Evolutionary conservation across 2,113 vertebrate genomes (phyloP).

Genomic region (Rhabdornis inornatus): DNA sequence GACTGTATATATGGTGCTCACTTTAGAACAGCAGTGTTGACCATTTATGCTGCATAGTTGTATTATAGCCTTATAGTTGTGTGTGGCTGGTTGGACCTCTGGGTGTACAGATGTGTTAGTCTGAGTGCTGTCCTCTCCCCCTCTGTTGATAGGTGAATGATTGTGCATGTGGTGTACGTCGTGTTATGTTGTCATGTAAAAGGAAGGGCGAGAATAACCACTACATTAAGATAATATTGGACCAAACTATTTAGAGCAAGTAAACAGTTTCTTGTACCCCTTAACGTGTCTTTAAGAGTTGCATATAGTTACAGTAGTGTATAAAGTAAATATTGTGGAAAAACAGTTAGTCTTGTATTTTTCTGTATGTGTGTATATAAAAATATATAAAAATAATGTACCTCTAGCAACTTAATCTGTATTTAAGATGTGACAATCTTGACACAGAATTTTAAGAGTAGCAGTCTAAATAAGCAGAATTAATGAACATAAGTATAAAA

Average conservation of each 20-base stretch:
- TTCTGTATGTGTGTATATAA: conserved; percentile 81
- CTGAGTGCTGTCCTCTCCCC: conserved; percentile 79
- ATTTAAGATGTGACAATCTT: conserved; percentile 82
- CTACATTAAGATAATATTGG: conserved; percentile 83
- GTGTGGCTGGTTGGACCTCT: conserved; percentile 76
- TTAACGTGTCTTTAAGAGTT: conserved; percentile 82
- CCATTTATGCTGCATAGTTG: conserved; percentile 87
- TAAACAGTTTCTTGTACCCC: conserved; percentile 76
- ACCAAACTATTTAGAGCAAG: conserved; percentile 86
- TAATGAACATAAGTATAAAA: conserved; percentile 35
- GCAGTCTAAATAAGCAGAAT: conserved; percentile 62
- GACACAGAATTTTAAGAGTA: conserved; percentile 68
- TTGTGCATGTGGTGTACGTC: conserved; percentile 91
- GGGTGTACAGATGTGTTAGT: conserved; percentile 70
- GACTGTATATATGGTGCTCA: conserved; percentile 92
- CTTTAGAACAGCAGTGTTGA: conserved; percentile 85
- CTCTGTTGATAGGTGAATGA: conserved; percentile 82
- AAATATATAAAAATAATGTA: conserved; percentile 77
- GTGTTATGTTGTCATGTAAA: conserved; percentile 70
- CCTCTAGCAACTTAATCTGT: conserved; percentile 75
- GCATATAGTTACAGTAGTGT: conserved; percentile 91
- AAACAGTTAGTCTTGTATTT: conserved; percentile 82
- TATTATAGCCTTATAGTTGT: conserved; percentile 88
- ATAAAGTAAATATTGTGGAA: conserved; percentile 91
- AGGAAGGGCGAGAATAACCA: conserved; percentile 76